These are phyloP conservation scores for Isotomurus palustris DNA, from an alignment of 2,888 invertebrate species.

Conservation along the genomic window DNA sequence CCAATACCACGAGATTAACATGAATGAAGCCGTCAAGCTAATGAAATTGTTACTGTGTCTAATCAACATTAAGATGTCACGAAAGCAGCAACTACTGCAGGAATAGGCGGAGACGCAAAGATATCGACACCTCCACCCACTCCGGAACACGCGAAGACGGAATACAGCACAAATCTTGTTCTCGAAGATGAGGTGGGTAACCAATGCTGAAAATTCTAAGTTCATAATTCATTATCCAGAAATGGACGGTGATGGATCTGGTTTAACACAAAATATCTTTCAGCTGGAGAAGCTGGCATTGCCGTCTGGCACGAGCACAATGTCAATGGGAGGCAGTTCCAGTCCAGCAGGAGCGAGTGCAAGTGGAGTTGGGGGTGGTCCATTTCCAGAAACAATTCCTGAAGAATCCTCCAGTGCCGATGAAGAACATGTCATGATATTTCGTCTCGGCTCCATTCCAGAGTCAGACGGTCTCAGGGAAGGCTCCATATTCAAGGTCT, in stretches of 20 bases:
- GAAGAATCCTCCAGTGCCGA: conserved; percentile 89
- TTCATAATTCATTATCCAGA: conserved; percentile 2
- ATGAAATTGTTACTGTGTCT: too few relatives aligned
- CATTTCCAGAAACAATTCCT: conserved; percentile 86
- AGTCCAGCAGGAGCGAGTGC: conserved; percentile 27
- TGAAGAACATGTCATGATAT: conserved; percentile 87
- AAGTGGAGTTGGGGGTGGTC: conserved; percentile 56
- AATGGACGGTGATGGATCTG: background rate
- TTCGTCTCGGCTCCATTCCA: conserved; percentile 70
- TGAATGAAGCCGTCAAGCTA: background rate
- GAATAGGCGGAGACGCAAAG: conserved; percentile 18
- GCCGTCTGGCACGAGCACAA: conserved; percentile 24
- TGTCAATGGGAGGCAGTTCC: conserved; percentile 17
- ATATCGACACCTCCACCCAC: conserved; percentile 46
- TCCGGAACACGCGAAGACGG: conserved; percentile 45
- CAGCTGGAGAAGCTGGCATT: conserved; percentile 45
- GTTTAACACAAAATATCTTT: background rate
- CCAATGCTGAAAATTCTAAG: too few relatives aligned
- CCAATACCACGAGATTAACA: background rate
- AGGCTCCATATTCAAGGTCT: conserved; percentile 74
- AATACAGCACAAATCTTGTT: conserved; percentile 44
- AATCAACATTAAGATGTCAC: too few relatives aligned
- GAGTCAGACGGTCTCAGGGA: conserved; percentile 67
- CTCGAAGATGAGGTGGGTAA: conserved; percentile 46
- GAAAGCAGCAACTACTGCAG: conserved; percentile 11